Evolutionary conservation across 2,797 vertebrate genomes (phyloP).

Genomic region (Cuniculus paca): DNA sequence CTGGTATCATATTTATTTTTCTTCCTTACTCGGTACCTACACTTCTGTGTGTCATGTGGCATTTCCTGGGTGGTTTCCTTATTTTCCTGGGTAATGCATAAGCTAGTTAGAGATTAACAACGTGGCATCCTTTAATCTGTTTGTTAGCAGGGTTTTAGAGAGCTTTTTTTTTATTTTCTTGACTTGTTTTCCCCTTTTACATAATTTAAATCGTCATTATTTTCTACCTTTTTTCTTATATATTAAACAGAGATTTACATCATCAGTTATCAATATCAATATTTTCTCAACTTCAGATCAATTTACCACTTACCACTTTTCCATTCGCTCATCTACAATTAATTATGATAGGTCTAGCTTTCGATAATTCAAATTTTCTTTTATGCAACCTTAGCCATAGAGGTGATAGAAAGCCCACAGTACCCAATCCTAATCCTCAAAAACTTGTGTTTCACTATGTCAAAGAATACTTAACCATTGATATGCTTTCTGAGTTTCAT

Average conservation of each 20-base stretch:
- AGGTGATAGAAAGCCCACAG: background rate
- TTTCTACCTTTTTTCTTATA: background rate
- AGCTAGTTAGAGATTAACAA: background rate
- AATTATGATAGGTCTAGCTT: background rate
- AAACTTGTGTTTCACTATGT: background rate
- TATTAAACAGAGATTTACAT: constrained; percentile 38
- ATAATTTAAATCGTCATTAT: background rate
- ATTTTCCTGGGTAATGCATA: background rate
- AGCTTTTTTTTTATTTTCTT: background rate
- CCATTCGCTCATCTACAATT: background rate
- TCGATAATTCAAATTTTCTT: background rate
- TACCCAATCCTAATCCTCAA: background rate
- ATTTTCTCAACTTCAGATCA: background rate
- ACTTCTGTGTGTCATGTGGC: background rate
- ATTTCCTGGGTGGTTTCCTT: background rate
- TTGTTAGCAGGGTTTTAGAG: background rate
- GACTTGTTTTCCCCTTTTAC: background rate
- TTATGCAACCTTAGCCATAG: background rate
- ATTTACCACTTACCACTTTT: background rate
- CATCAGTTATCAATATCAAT: background rate
- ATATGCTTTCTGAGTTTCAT: background rate
- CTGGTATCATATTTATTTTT: background rate
- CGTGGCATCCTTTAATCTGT: background rate
- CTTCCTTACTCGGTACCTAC: background rate
- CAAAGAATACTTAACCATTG: background rate